phyloP scores from a whole-genome alignment of 2,797 vertebrate genomes.

The Coregonus ussuriensis region DNA sequence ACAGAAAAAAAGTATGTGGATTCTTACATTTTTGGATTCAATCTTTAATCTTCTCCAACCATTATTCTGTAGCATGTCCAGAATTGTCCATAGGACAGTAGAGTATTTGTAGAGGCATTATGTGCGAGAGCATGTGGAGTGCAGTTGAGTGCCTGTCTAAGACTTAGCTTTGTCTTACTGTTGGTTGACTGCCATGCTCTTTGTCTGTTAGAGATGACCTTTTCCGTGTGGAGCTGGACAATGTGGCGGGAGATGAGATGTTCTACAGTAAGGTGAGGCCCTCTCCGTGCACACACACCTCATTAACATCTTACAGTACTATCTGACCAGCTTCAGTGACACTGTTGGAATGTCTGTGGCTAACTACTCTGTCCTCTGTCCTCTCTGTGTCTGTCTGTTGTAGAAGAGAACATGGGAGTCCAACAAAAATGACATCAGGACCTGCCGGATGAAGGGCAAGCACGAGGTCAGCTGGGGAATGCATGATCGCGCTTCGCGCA shows the following conservation, averaged over 20 bases:
- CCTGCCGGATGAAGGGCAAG: constrained; percentile 96
- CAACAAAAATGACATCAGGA: constrained; percentile 91
- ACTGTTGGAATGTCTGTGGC: constrained; percentile 4
- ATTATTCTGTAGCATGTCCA: neutral
- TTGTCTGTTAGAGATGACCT: constrained; percentile 84
- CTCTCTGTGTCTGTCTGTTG: constrained; percentile 4
- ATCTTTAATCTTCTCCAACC: neutral
- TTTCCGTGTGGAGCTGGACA: constrained; percentile 91
- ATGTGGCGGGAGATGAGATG: constrained; percentile 82
- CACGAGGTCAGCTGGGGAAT: constrained; percentile 80
- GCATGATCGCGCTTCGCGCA: neutral
- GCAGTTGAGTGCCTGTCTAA: neutral
- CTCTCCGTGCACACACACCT: constrained; percentile 4
- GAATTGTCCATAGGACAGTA: neutral
- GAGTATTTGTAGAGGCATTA: neutral
- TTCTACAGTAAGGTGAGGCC: constrained; percentile 89
- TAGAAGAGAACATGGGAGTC: constrained; percentile 94
- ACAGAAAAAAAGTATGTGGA: neutral
- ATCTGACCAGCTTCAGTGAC: constrained; percentile 4
- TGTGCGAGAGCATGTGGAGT: neutral
- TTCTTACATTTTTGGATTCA: no score
- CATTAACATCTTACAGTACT: neutral
- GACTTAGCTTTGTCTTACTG: constrained; percentile 10
- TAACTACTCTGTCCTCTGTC: constrained; percentile 3
- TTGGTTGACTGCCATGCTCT: constrained; percentile 29